Base-by-base conservation (phyloP, 2,888 invertebrate species). In the Flabesymbios commensalis region DNA sequence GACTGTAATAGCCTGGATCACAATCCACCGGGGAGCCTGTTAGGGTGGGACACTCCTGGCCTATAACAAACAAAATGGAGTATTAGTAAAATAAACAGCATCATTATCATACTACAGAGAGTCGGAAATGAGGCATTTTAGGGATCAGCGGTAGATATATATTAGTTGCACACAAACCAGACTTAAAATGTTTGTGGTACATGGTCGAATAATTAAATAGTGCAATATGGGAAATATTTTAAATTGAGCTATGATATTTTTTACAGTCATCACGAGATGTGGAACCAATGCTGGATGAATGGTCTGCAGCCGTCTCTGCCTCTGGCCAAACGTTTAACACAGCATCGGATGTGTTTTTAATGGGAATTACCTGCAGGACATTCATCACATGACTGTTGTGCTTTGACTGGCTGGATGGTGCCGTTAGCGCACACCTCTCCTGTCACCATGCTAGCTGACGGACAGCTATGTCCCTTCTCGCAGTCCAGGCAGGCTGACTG, bases 281-380 rank as follows among this genome's bases (percentile, higher is more conserved):
- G n/a, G n/a, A n/a, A n/a, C n/a, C n/a, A n/a, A n/a, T n/a, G n/a
- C n/a, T n/a, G n/a, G n/a, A n/a, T n/a, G n/a, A n/a, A n/a, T n/a
- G n/a, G n/a, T n/a, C n/a, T n/a, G n/a, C n/a, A n/a, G n/a, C n/a
- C n/a, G n/a, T n/a, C n/a, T n/a, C n/a, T n/a, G n/a, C n/a, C n/a
- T n/a, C n/a, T n/a, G n/a, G n/a, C n/a, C n/a, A n/a, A n/a, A n/a
- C n/a, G n/a, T n/a, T n/a, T n/a, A n/a, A n/a, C n/a, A n/a, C n/a
- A n/a, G n/a, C n/a, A 24, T 42, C 42, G 7, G 5, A 7, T n/a
- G n/a, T n/a, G n/a, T n/a, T n/a, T n/a, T n/a, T n/a, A n/a, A n/a
- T n/a, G n/a, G 17, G 5, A 31, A 47, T 26, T 36, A 54, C 67
- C 65, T 31, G 59, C 62, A 24, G 61, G 64, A 45, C 68, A 68